Evolutionary conservation across 2,888 invertebrate genomes (phyloP), one percentile per base, ranked within the genome.

Genomic region (Tetrapedia diversipes): DNA sequence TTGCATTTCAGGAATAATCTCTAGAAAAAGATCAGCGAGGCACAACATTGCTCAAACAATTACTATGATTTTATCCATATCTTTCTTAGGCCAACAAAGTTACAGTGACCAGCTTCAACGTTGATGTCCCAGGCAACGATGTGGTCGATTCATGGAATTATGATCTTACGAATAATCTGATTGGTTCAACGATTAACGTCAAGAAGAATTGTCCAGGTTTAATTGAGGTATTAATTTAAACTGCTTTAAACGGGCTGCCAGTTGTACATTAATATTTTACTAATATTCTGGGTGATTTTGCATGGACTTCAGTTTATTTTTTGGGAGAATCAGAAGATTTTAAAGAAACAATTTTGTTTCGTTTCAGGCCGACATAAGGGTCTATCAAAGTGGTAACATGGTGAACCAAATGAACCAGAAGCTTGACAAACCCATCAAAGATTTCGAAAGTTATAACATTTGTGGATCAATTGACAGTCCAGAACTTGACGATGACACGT

Each of bases 171-270:
- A n/a, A 72, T 24, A 74, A 59, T 64, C 4, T 14, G 0, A 0
- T 72, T 10, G 10, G 0, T 10, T 29, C 53, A 2, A 11, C 1
- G 3, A n/a, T 72, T 6, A 10, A 6, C 2, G 0, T 74, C 14
- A 54, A 63, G 11, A 1, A 53, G 11, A 6, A 22, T 8, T 64
- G 64, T 22, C 45, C 45, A 2, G 34, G 39, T 27, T 0, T 0
- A 10, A 0, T 47, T 3, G 4, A 45, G 59, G 73, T 74, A 60
- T 0, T 22, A 54, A 16, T 37, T 45, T 11, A 39, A 54, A 45
- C n/a, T 39, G n/a, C n/a, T n/a, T n/a, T n/a, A n/a, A n/a, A n/a
- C n/a, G n/a, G n/a, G n/a, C n/a, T n/a, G n/a, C n/a, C n/a, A n/a
- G n/a, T n/a, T n/a, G n/a, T n/a, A n/a, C n/a, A n/a, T n/a, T n/a